These are phyloP conservation scores for Xestia sexstrigata DNA, from an alignment of 2,888 invertebrate genomes.

Conservation along the genomic window DNA sequence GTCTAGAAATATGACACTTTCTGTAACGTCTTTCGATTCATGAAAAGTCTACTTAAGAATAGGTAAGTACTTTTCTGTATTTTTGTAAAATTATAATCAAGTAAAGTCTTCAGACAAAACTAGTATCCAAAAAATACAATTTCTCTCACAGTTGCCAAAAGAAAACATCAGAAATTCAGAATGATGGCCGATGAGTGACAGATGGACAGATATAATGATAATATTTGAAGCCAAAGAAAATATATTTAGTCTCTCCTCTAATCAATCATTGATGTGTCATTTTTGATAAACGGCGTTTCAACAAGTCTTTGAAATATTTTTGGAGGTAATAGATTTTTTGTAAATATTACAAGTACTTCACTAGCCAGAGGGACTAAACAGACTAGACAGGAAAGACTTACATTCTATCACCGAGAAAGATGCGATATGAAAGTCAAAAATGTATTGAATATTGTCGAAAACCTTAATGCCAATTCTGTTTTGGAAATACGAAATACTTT, in stretches of 20 bases:
- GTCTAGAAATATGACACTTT: neutral
- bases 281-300: conserved; percentile 61
- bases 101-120: conserved; percentile 6
- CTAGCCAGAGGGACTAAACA: neutral
- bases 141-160: conserved; percentile 52
- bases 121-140: conserved; percentile 45
- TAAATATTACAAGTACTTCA: neutral
- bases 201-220: conserved; percentile 63
- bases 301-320: conserved; percentile 48
- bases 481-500: neutral
- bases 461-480: neutral
- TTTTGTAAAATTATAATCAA: neutral
- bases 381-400: too few species aligned
- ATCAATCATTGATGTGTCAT: conserved; percentile 66
- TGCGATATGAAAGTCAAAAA: neutral
- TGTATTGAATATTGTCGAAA: neutral
- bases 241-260: conserved; percentile 59
- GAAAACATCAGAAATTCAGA: conserved; percentile 38
- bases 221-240: conserved; percentile 66
- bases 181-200: conserved; percentile 59
- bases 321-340: neutral
- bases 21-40: neutral
- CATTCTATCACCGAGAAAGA: neutral
- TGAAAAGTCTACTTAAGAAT: neutral
- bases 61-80: too few species aligned